A percentile compares a stretch with the other conserved stretches of the same genome.
Conservation (phyloP, 2,797 vertebrate genomes). For the Peromyscus attwateri region DNA sequence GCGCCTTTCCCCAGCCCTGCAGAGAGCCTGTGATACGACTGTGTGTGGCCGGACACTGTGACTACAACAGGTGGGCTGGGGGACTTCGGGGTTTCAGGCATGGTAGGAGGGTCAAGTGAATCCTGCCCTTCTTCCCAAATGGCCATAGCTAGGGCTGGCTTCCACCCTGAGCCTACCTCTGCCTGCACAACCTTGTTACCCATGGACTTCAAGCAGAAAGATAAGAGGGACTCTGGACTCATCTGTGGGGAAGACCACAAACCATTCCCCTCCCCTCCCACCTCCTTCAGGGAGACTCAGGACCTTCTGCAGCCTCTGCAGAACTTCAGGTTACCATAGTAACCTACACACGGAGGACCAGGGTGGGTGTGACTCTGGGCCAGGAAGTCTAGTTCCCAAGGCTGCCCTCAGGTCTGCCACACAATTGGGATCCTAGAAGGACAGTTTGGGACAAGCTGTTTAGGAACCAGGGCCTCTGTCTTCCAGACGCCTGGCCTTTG, state of each 20-base stretch:
- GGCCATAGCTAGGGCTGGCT: background rate
- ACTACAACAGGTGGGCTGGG: background rate
- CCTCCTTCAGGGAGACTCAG: background rate
- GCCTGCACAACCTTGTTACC: background rate
- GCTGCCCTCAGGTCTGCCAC: background rate
- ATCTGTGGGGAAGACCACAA: background rate
- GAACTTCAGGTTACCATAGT: conserved; percentile 71
- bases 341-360: conserved; percentile 43
- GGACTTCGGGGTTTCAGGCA: background rate
- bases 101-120: background rate
- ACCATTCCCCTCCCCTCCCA: background rate
- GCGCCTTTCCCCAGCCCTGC: rapidly evolving
- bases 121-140: background rate
- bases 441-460: background rate
- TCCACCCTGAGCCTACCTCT: background rate
- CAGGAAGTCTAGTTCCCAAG: conserved; percentile 44
- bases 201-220: background rate
- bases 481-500: background rate
- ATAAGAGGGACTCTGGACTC: background rate
- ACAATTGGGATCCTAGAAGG: background rate
- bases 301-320: conserved; percentile 60
- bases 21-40: rapidly evolving
- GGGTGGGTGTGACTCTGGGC: background rate
- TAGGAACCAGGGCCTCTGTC: background rate
- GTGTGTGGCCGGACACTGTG: rapidly evolving